Evolutionary conservation across 2,797 vertebrate species (phyloP).

Genomic region (Holocentrus rufus): DNA sequence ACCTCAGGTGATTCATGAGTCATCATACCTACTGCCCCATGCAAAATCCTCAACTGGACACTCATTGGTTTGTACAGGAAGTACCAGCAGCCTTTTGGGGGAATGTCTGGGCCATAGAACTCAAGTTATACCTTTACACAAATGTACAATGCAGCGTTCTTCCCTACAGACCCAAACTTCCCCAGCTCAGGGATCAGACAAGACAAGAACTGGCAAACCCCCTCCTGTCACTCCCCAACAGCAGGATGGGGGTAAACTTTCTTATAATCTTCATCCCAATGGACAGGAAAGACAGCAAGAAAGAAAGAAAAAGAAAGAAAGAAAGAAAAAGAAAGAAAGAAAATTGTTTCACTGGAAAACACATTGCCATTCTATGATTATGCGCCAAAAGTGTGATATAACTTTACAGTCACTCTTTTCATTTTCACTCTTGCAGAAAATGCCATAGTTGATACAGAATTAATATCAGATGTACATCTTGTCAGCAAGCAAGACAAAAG

Average conservation of each 20-base stretch:
- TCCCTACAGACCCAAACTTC: not conserved
- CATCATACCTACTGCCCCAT: no score
- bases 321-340: not conserved
- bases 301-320: not conserved
- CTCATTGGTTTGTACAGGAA: no score
- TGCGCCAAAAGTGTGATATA: not conserved
- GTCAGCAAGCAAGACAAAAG: not conserved
- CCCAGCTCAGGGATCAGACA: conserved; percentile 51
- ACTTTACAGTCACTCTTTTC: not conserved
- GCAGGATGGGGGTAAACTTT: no score
- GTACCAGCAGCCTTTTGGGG: conserved; percentile 3
- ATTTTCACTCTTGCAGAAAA: not conserved
- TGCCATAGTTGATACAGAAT: not conserved
- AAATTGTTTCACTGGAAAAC: not conserved
- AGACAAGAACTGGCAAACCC: no score
- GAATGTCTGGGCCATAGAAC: not conserved
- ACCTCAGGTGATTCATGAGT: no score
- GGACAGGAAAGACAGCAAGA: not conserved
- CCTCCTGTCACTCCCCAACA: no score
- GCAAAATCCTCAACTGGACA: no score
- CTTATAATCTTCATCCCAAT: no score
- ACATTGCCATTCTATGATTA: not conserved
- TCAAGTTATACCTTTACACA: not conserved
- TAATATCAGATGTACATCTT: conserved; percentile 2
- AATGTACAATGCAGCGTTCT: not conserved